phyloP scores from a whole-genome alignment of 2,888 invertebrate species.

The Melangyna quadrimaculata region DNA sequence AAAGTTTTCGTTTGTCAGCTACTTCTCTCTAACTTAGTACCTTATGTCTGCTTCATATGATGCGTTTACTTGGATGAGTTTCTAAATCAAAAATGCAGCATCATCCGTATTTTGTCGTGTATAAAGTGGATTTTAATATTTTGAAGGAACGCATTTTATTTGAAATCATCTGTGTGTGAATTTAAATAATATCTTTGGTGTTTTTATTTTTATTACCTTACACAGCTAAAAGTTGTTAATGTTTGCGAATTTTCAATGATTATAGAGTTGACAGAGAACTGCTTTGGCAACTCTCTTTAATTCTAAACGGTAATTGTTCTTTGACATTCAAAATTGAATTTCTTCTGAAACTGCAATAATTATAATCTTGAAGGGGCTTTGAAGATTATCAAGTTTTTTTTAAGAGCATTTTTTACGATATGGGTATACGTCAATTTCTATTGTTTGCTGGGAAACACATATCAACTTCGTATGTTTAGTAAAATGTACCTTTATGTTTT shows the following conservation, averaged over 20 bases:
- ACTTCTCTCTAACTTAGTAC: background rate
- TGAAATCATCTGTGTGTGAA: conserved; percentile 13
- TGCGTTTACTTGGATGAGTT: conserved; percentile 20
- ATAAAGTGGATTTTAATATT: conserved; percentile 7
- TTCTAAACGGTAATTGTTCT: background rate
- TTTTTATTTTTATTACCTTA: background rate
- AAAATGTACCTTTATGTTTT: background rate
- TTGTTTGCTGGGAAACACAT: background rate
- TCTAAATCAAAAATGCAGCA: conserved; percentile 30
- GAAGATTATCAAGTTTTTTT: background rate
- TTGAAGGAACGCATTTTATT: conserved; percentile 13
- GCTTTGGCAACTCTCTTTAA: background rate
- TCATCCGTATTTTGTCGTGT: background rate
- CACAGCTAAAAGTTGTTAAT: conserved; percentile 6
- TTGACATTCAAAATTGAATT: background rate
- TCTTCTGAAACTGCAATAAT: background rate
- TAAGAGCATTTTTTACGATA: background rate
- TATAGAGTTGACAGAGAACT: background rate
- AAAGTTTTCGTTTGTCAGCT: conserved; percentile 35
- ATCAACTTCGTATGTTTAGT: background rate
- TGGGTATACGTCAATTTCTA: background rate
- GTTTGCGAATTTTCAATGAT: background rate
- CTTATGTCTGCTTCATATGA: background rate
- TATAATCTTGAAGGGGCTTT: background rate
- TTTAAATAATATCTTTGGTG: conserved; percentile 19